Evolutionary conservation across 2,113 vertebrate genomes (phyloP).

Genomic region (Chloropsis hardwickii): DNA sequence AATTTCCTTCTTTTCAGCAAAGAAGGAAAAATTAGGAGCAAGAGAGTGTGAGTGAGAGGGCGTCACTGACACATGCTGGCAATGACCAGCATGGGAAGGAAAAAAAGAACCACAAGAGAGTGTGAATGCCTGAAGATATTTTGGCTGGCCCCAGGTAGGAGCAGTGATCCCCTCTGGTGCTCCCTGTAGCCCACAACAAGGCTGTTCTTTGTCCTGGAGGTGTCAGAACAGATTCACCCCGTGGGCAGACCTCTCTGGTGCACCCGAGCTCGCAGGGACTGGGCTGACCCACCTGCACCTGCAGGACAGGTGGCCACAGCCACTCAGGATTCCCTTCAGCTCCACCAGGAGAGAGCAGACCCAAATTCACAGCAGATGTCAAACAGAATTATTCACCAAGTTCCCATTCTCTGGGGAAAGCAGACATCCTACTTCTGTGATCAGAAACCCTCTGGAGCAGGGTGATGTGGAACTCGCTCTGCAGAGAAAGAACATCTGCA

Average conservation of each 20-base stretch:
- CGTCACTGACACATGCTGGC: neutral
- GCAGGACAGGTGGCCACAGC: rapidly evolving
- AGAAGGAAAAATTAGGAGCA: neutral
- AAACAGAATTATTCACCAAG: neutral
- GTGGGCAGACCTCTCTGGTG: rapidly evolving
- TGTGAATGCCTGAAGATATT: neutral
- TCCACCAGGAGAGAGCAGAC: neutral
- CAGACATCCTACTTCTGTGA: neutral
- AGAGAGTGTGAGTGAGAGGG: neutral
- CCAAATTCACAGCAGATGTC: neutral
- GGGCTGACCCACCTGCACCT: neutral
- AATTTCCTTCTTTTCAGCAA: no score
- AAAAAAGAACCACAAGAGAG: neutral
- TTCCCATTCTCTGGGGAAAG: neutral
- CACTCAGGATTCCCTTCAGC: neutral
- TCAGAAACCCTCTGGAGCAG: neutral
- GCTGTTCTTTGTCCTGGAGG: neutral
- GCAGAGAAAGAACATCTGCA: neutral
- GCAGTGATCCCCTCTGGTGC: neutral
- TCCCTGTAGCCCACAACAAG: neutral
- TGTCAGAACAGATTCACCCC: neutral
- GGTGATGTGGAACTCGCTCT: rapidly evolving
- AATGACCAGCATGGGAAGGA: neutral
- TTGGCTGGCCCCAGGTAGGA: neutral
- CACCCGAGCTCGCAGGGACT: rapidly evolving